A percentile compares a stretch with the other conserved stretches of the same genome.
phyloP scores from a whole-genome alignment of 2,888 invertebrate genomes.

The Hecatera dysodea region DNA sequence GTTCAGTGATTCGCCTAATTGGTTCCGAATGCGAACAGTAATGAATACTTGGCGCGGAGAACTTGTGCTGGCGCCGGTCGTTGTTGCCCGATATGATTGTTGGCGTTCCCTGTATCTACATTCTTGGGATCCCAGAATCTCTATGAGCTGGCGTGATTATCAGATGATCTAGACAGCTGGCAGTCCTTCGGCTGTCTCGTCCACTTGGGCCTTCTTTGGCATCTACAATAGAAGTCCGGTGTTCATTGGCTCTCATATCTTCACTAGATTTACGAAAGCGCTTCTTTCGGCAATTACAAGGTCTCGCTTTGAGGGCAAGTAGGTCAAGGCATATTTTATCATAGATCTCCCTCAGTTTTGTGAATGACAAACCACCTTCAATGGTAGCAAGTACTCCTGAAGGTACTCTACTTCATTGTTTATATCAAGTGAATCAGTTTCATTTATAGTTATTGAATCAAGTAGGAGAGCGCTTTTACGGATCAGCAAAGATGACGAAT shows the following conservation, averaged over 20 bases:
- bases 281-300: constrained; percentile 52
- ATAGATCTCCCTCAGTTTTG: constrained; percentile 48
- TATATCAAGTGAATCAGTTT: not conserved
- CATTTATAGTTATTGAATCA: not conserved
- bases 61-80: constrained; percentile 27
- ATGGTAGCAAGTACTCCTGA: constrained; percentile 5
- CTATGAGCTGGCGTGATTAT: constrained; percentile 16
- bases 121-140: constrained; percentile 25
- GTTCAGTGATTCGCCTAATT: constrained; percentile 42
- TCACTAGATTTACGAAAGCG: constrained; percentile 50
- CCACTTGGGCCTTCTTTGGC: constrained; percentile 32
- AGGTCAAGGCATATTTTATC: constrained; percentile 54
- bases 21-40: constrained; percentile 27
- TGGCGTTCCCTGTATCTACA: constrained; percentile 44
- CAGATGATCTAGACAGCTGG: constrained; percentile 21
- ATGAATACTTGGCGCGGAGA: constrained; percentile 45
- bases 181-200: constrained; percentile 31
- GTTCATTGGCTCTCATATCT: constrained; percentile 17
- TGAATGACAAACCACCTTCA: constrained; percentile 41
- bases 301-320: constrained; percentile 36
- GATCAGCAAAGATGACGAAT: too few species aligned
- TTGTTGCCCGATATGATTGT: constrained; percentile 6
- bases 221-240: constrained; percentile 10
- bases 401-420: not conserved
- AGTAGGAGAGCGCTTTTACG: not conserved